These are phyloP conservation scores for Drosophila ambigua DNA, from an alignment of 1,140 invertebrate genomes.

Conservation along the genomic window DNA sequence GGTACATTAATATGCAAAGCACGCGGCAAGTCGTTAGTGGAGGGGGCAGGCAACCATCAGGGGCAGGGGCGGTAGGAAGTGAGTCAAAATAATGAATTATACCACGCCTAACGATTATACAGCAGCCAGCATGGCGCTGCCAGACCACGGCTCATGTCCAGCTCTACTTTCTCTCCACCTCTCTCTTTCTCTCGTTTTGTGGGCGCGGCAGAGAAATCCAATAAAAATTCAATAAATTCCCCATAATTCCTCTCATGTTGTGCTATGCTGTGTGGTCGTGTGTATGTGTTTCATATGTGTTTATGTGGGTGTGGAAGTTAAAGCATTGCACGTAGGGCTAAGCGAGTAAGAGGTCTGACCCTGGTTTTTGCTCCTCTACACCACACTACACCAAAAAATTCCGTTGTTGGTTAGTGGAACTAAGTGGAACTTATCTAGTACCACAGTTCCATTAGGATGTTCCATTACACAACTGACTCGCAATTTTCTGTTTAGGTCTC, in stretches of 20 bases:
- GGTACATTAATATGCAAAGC: slow-evolving; percentile 77
- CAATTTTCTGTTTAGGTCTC: too few species aligned
- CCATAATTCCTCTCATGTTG: slow-evolving; percentile 44
- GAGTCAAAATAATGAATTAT: slow-evolving; percentile 81
- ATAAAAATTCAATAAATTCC: slow-evolving; percentile 83
- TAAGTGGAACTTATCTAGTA: too few species aligned
- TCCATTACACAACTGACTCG: too few species aligned
- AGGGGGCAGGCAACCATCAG: neutral
- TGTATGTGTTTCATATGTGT: neutral
- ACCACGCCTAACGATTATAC: slow-evolving; percentile 75
- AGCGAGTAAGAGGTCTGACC: slow-evolving; percentile 18
- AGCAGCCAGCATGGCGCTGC: slow-evolving; percentile 60
- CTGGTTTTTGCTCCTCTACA: too few species aligned
- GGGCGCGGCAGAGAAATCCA: slow-evolving; percentile 65
- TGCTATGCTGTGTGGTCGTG: neutral
- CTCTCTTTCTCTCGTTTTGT: slow-evolving; percentile 5
- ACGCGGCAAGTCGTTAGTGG: slow-evolving; percentile 53
- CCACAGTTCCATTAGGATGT: too few species aligned
- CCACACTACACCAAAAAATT: slow-evolving; percentile 10
- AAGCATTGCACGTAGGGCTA: slow-evolving; percentile 45
- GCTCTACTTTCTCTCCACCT: neutral
- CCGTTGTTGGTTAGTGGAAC: too few species aligned
- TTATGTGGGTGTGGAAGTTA: slow-evolving; percentile 10
- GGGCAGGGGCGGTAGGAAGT: slow-evolving; percentile 24
- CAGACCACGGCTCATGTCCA: slow-evolving; percentile 4